Evolutionary conservation across 2,113 vertebrate genomes (phyloP), one percentile per base, ranked within the genome.

Genomic region (Amia ocellicauda): DNA sequence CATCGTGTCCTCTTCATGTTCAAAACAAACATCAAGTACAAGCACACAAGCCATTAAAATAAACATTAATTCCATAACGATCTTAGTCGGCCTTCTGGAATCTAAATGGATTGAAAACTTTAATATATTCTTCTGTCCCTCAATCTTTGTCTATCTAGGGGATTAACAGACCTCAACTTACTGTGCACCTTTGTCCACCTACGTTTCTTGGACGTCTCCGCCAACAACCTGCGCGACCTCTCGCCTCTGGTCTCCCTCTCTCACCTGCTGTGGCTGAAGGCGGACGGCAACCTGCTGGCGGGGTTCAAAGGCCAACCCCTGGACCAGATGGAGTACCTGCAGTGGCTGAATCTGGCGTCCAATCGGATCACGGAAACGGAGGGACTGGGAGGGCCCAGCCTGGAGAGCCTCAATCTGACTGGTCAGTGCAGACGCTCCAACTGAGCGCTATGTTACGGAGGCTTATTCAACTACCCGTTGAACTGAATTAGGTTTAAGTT

Each of bases 241-340:
- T 85, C 89, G 16, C 87, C 93, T 0, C 76, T 99, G 76, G 85
- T 81, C 26, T 60, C 57, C 45, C 88, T 98, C 59, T 93, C 81
- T 0, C 88, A 96, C 50, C 82, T 99, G 49, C 90, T 99, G 31
- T 96, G 93, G 93, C 83, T 99, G 63, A 94, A 94, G 78, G 90
- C 86, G 64, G 93, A 98, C 42, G 53, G 56, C 28, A 99, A 99
- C 66, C 78, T 70, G 61, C 77, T 97, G 19, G 62, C 54, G 14
- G 54, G 20, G 41, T 70, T 87, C 23, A 68, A 68, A 71, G 91
- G 79, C 17, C 83, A 91, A 58, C 66, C 58, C 9, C 74, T 99
- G 29, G 70, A 77, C 8, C 83, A 92, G 43, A 70, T 98, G 45
- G 78, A 78, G 17, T 97, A 91, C 66, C 83, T 99, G 45, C 95